Conservation (phyloP, 2,888 invertebrate genomes). For the Theodoxus fluviatilis region DNA sequence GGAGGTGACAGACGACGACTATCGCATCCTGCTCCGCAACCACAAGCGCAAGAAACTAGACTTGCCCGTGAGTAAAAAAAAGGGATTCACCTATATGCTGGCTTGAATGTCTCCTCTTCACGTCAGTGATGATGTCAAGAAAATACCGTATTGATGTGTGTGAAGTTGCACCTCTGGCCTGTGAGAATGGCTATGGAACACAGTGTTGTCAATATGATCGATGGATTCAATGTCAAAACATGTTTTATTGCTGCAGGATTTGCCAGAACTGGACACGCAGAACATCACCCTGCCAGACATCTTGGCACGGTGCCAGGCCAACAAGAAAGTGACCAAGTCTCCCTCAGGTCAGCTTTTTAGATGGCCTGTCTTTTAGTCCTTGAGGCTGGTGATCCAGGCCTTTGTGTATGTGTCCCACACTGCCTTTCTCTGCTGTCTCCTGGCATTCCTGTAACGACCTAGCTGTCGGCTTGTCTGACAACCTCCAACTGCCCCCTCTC, state of each 20-base stretch:
- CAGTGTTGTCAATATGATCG: too few species aligned
- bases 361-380: neutral
- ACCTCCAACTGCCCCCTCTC: too few species aligned
- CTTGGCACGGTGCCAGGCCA: slow-evolving; percentile 67
- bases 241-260: slow-evolving; percentile 40
- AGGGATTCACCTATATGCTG: slow-evolving; percentile 19
- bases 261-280: slow-evolving; percentile 72
- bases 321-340: slow-evolving; percentile 40
- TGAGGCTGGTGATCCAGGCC: neutral
- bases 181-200: too few species aligned
- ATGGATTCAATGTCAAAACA: too few species aligned
- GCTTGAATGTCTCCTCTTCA: neutral
- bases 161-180: too few species aligned
- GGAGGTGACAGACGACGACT: slow-evolving; percentile 54
- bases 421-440: neutral
- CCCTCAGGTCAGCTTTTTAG: slow-evolving; percentile 28
- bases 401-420: neutral
- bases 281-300: slow-evolving; percentile 80
- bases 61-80: slow-evolving; percentile 27
- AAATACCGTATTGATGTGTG: neutral
- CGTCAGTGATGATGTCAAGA: neutral
- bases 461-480: neutral
- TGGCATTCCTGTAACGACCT: neutral
- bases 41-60: slow-evolving; percentile 43
- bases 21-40: slow-evolving; percentile 46